Conservation (phyloP, 2,888 invertebrate species). For the Pheosia gnoma region DNA sequence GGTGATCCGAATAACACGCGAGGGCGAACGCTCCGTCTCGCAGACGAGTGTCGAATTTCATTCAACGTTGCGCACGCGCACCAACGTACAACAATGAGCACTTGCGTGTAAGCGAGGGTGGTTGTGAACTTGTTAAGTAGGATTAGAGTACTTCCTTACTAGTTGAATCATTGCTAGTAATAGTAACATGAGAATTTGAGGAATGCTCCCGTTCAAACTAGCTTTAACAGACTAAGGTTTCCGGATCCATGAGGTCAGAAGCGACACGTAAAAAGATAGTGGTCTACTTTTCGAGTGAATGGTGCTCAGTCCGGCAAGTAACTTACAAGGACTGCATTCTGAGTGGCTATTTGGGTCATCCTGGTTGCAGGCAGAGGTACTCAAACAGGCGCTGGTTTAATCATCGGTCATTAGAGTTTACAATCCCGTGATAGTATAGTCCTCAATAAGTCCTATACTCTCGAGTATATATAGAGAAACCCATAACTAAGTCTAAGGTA, state of each 20-base stretch:
- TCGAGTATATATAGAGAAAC: too few relatives aligned
- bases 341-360: too few relatives aligned
- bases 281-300: too few relatives aligned
- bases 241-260: too few relatives aligned
- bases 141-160: constrained; percentile 7
- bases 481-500: too few relatives aligned
- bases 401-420: too few relatives aligned
- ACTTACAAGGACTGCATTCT: too few relatives aligned
- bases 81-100: constrained; percentile 38
- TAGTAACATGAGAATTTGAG: neutral
- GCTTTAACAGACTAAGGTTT: neutral
- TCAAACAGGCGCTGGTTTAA: neutral
- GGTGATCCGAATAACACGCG: constrained; percentile 12
- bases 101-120: constrained; percentile 37
- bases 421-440: too few relatives aligned
- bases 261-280: too few relatives aligned
- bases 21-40: constrained; percentile 26
- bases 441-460: too few relatives aligned
- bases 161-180: constrained; percentile 6
- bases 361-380: too few relatives aligned
- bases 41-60: constrained; percentile 57
- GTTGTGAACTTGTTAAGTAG: constrained; percentile 38
- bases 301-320: too few relatives aligned
- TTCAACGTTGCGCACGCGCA: constrained; percentile 49
- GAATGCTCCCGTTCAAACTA: neutral